phyloP scores from a whole-genome alignment of 2,797 vertebrate species.

The Sebastes ruberrimus region DNA sequence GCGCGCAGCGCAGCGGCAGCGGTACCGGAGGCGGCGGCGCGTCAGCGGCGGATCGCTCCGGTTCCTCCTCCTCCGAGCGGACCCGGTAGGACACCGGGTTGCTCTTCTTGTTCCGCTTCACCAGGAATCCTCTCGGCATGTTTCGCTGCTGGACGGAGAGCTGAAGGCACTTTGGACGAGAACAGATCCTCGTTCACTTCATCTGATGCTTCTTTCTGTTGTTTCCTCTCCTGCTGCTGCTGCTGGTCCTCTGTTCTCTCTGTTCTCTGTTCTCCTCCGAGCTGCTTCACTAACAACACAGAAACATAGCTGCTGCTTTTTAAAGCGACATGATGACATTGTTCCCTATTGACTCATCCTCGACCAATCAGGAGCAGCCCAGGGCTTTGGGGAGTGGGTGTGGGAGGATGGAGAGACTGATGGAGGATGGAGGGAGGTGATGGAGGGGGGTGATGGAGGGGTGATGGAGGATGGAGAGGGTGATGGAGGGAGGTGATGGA shows the following conservation, averaged over 20 bases:
- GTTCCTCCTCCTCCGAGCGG: constrained; percentile 82
- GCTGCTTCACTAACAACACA: constrained; percentile 54
- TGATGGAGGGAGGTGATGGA: too few relatives aligned
- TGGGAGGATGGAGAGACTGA: constrained; percentile 66
- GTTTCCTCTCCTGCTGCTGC: constrained; percentile 2
- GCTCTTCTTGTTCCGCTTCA: constrained; percentile 89
- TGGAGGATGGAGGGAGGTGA: background rate
- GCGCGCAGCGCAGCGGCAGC: background rate
- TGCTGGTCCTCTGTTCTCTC: background rate
- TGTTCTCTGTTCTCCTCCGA: constrained; percentile 44
- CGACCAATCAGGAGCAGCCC: constrained; percentile 85
- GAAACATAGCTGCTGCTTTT: constrained; percentile 82
- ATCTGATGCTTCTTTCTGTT: constrained; percentile 50
- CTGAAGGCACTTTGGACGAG: constrained; percentile 70
- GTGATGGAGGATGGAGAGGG: background rate
- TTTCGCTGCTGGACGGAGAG: constrained; percentile 43
- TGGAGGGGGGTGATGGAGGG: constrained; percentile 15
- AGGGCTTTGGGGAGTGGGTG: constrained; percentile 74
- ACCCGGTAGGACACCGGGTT: constrained; percentile 89
- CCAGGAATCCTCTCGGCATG: constrained; percentile 94
- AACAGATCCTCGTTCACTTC: constrained; percentile 50
- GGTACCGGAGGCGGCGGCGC: background rate
- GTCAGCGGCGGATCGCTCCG: constrained; percentile 26
- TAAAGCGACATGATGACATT: constrained; percentile 87
- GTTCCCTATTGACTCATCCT: constrained; percentile 80